Evolutionary conservation across 1,140 invertebrate species (phyloP).

Genomic region (Cotesia glomerata): DNA sequence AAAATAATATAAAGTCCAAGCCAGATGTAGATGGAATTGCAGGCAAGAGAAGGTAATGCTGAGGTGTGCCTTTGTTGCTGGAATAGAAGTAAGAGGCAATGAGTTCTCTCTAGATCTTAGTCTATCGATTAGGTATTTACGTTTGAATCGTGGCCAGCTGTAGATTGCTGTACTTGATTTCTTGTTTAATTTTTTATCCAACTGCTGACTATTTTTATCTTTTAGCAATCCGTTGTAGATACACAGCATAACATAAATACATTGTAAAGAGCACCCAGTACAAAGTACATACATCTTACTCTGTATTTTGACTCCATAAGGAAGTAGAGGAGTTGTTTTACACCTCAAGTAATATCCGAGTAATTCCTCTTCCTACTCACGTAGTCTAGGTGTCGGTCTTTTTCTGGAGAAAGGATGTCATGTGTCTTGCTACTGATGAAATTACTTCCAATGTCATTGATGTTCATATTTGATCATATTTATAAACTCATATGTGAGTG

Average conservation of each 20-base stretch:
- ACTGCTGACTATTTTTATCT: not conserved
- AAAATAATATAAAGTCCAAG: not conserved
- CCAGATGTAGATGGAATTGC: not conserved
- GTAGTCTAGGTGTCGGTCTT: not conserved
- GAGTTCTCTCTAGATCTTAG: not conserved
- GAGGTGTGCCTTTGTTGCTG: conserved; percentile 10
- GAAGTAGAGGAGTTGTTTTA: not conserved
- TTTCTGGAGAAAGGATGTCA: not conserved
- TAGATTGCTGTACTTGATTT: conserved; percentile 3
- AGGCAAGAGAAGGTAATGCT: not conserved
- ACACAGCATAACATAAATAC: not conserved
- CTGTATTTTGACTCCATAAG: not conserved
- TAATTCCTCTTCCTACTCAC: conserved; percentile 1
- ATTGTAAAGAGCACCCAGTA: too few species aligned
- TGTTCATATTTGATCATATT: not conserved
- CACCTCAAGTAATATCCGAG: conserved; percentile 1
- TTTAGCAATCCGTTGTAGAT: not conserved
- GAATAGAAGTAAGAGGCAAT: conserved; percentile 1
- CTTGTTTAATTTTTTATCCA: not conserved
- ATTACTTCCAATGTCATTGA: not conserved
- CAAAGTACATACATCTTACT: too few species aligned
- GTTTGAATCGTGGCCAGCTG: not conserved
- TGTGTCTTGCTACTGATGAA: not conserved
- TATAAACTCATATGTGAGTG: not conserved
- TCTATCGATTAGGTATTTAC: conserved; percentile 6